A percentile compares a stretch with the other conserved stretches of the same genome.
Conservation (phyloP, 2,888 invertebrate genomes). For the Tribolium freemani region DNA sequence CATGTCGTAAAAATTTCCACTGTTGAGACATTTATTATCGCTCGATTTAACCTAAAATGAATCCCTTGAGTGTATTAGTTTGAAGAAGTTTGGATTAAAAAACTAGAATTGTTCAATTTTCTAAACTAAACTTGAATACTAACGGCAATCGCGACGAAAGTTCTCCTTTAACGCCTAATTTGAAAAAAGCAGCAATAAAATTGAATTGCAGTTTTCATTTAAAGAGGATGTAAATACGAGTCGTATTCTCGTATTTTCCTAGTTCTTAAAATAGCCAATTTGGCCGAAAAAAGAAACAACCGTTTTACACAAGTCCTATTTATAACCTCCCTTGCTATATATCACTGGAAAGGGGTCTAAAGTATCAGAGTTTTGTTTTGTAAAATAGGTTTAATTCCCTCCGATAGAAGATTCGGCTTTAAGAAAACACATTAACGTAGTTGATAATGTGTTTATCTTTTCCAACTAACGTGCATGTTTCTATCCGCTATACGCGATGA, state of each 20-base stretch:
- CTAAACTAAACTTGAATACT: not conserved
- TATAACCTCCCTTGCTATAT: conserved; percentile 19
- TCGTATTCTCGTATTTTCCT: conserved; percentile 3
- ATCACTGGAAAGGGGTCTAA: conserved; percentile 10
- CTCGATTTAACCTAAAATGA: not conserved
- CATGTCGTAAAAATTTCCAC: not conserved
- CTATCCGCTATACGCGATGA: conserved; percentile 8
- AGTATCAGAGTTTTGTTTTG: conserved; percentile 31
- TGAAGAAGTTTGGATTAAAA: not conserved
- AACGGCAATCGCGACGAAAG: not conserved
- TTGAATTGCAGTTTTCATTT: not conserved
- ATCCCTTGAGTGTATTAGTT: too few species aligned
- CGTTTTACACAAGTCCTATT: conserved; percentile 17
- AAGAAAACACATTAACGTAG: conserved; percentile 32
- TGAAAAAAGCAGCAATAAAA: not conserved
- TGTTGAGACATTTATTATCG: not conserved
- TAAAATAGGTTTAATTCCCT: conserved; percentile 33
- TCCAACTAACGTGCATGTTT: conserved; percentile 16
- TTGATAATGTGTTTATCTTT: conserved; percentile 31
- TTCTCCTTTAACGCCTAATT: not conserved
- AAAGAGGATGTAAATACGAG: conserved; percentile 1
- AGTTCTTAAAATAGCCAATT: conserved; percentile 25
- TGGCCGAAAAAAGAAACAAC: conserved; percentile 3
- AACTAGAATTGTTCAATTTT: not conserved
- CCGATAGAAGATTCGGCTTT: conserved; percentile 14